Evolutionary conservation across 2,888 invertebrate genomes (phyloP).

Genomic region (Drosophila algonquin): DNA sequence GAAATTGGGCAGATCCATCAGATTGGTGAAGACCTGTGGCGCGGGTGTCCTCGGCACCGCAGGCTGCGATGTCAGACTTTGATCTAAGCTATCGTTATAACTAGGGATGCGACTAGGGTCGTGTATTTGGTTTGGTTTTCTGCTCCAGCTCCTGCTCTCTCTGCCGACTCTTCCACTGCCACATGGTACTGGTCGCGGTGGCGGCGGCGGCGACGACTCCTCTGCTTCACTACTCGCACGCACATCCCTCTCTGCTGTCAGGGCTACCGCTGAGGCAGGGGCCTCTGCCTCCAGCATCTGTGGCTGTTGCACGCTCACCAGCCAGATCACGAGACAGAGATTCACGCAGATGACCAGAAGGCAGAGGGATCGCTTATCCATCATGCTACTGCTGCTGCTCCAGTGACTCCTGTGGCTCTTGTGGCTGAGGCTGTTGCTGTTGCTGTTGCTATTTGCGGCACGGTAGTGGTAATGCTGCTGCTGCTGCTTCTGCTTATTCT

Average conservation of each 20-base stretch:
- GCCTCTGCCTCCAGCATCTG: conserved; percentile 65
- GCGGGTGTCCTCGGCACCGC: conserved; percentile 29
- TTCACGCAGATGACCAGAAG: conserved; percentile 82
- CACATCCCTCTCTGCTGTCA: neutral
- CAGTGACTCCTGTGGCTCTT: conserved; percentile 15
- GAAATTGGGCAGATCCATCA: conserved; percentile 87
- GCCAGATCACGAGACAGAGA: conserved; percentile 83
- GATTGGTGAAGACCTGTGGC: conserved; percentile 44
- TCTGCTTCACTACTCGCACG: conserved; percentile 26
- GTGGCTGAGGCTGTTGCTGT: conserved; percentile 6
- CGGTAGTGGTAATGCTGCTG: neutral
- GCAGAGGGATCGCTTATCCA: conserved; percentile 83
- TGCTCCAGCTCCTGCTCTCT: conserved; percentile 30
- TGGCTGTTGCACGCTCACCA: conserved; percentile 82
- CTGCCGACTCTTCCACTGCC: conserved; percentile 45
- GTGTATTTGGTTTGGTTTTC: conserved; percentile 71
- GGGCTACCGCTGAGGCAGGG: conserved; percentile 45
- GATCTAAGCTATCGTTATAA: conserved; percentile 59
- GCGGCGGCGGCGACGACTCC: conserved; percentile 16
- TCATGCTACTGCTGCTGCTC: conserved; percentile 69
- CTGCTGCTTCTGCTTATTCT: neutral
- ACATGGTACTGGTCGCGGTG: conserved; percentile 44
- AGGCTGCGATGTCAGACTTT: conserved; percentile 42
- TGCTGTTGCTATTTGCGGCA: neutral
- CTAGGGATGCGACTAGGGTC: conserved; percentile 69